Percentiles rank a stretch among this genome's conserved stretches.
These are phyloP conservation scores for Phrynosoma platyrhinos DNA, from an alignment of 2,113 vertebrate genomes.

Conservation along the genomic window DNA sequence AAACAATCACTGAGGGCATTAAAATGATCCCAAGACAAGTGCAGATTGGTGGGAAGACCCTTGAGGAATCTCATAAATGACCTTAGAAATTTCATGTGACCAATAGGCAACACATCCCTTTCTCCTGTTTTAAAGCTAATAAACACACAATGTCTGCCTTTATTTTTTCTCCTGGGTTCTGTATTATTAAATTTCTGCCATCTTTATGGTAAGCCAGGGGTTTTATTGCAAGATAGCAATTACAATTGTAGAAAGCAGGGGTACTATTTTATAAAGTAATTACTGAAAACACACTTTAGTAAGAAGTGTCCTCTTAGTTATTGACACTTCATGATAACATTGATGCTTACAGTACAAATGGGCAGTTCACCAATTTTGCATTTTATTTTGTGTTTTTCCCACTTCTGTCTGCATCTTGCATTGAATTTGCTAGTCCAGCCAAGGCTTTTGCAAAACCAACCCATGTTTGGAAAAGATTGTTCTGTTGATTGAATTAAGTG, in stretches of 20 bases:
- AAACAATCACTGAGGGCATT: too few species aligned
- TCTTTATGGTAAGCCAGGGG: not conserved
- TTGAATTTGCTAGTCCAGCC: constrained; percentile 6
- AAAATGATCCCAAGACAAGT: too few species aligned
- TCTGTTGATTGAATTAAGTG: constrained; percentile 32
- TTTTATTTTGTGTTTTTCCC: constrained; percentile 2
- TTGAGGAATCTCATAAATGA: too few species aligned
- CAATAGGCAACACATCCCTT: too few species aligned
- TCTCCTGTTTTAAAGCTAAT: not conserved
- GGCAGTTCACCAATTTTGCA: not conserved
- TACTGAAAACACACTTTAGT: not conserved
- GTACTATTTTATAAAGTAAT: not conserved
- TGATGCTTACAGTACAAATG: not conserved
- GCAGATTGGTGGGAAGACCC: too few species aligned
- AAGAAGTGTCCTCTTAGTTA: not conserved
- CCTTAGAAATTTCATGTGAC: too few species aligned
- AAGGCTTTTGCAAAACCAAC: constrained; percentile 12
- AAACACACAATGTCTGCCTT: not conserved
- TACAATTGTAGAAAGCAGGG: not conserved
- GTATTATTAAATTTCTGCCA: not conserved
- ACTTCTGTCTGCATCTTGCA: not conserved
- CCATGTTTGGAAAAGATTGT: constrained; percentile 29
- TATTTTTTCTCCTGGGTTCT: not conserved
- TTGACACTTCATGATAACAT: not conserved
- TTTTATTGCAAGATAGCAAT: not conserved